A percentile compares a stretch with the other conserved stretches of the same genome.
Conservation (phyloP, 1,140 invertebrate species). For the Diachasma alloeum region DNA sequence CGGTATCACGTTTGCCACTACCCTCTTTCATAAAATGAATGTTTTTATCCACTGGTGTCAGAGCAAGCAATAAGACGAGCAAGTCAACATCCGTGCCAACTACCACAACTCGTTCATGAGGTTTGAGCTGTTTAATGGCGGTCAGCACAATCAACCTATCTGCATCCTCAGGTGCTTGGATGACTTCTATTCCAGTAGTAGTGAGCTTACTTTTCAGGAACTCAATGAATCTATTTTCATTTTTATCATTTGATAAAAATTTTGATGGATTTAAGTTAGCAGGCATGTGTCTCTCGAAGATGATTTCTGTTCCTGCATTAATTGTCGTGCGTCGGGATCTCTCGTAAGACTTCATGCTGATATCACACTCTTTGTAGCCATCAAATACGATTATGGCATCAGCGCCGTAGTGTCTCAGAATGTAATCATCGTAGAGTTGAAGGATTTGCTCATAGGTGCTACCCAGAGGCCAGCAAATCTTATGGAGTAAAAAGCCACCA, state of each 20-base stretch:
- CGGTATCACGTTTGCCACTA: too few relatives aligned
- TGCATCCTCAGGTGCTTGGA: constrained; percentile 23
- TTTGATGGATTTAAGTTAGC: not conserved
- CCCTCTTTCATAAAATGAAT: not conserved
- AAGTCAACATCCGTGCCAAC: constrained; percentile 36
- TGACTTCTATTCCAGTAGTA: not conserved
- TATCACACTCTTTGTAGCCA: not conserved
- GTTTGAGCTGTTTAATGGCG: not conserved
- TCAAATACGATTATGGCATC: not conserved
- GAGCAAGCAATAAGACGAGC: constrained; percentile 40
- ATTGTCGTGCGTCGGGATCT: not conserved
- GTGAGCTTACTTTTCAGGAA: not conserved
- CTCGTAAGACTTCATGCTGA: not conserved
- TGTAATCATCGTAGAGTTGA: not conserved
- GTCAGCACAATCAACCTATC: constrained; percentile 25
- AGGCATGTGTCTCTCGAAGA: not conserved
- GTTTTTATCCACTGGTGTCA: not conserved
- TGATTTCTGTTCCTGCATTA: not conserved
- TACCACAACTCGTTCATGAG: not conserved
- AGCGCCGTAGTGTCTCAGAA: not conserved
- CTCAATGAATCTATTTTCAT: not conserved
- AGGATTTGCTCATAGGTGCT: not conserved
- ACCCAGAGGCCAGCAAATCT: constrained; percentile 25
- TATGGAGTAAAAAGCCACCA: constrained; percentile 34
- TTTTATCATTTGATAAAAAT: constrained; percentile 2